These are phyloP conservation scores for Stenchaetothrips biformis DNA, from an alignment of 2,888 invertebrate species.

Conservation along the genomic window DNA sequence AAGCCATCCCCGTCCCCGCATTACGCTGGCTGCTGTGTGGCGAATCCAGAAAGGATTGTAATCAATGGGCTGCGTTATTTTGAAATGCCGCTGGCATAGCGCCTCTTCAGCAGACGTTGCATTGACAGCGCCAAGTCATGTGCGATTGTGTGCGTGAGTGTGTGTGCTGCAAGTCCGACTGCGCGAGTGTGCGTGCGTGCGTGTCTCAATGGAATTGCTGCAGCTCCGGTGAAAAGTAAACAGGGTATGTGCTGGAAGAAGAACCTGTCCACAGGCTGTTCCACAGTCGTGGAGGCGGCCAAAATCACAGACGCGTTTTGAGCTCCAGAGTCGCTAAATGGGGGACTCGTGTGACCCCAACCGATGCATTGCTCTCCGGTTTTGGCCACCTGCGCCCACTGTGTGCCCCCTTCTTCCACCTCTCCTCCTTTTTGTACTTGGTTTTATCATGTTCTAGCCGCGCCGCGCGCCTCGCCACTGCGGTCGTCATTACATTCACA, in stretches of 20 bases:
- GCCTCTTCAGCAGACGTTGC: not conserved
- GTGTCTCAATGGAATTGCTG: slow-evolving; percentile 10
- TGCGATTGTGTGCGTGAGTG: not conserved
- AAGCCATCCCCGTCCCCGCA: not conserved
- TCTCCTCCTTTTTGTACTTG: not conserved
- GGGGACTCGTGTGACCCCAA: not conserved
- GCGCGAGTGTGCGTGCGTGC: not conserved
- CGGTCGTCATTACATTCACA: not conserved
- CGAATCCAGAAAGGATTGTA: slow-evolving; percentile 23
- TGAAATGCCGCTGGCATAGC: slow-evolving; percentile 9
- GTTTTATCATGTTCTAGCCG: not conserved
- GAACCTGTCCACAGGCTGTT: no score
- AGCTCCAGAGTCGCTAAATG: not conserved
- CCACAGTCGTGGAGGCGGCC: no score
- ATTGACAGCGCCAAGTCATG: slow-evolving; percentile 3
- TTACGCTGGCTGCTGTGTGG: not conserved
- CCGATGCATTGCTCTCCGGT: not conserved
- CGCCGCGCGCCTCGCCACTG: not conserved
- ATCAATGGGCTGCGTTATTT: not conserved
- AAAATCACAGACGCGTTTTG: no score
- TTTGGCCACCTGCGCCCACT: not conserved
- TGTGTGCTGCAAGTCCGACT: not conserved
- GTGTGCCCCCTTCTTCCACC: not conserved
- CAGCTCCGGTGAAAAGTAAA: not conserved
- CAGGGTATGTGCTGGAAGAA: not conserved